Evolutionary conservation across 2,888 invertebrate genomes (phyloP), one percentile per base, ranked within the genome.

Genomic region (Dascillus cervinus): DNA sequence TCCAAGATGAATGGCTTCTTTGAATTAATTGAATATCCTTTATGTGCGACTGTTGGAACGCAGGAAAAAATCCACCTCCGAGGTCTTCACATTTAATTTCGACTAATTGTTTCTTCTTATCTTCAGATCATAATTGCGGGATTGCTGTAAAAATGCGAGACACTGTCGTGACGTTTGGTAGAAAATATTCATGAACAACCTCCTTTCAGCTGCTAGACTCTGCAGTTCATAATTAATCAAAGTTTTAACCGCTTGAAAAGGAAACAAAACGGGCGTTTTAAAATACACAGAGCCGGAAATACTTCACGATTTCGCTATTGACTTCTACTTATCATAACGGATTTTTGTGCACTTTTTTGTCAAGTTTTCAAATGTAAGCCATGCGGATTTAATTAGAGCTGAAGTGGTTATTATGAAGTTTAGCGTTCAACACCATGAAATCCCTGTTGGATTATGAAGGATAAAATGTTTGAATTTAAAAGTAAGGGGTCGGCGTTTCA

Each of bases 1-100:
- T 54, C 55, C 58, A 59, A 58, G 62, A 62, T 60, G 55, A 57
- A 62, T 62, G 46, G 50, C 34, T 45, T 41, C 39, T 33, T 29
- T 31, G 39, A 33, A 38, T 37, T 44, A 32, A 43, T 43, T 43
- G 32, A 43, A 41, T 43, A 27, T 37, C 15, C 15, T 39, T 34
- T 39, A n/a, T n/a, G n/a, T n/a, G n/a, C n/a, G n/a, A n/a, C n/a
- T n/a, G n/a, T n/a, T n/a, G n/a, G n/a, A n/a, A n/a, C n/a, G n/a
- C n/a, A n/a, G n/a, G n/a, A n/a, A n/a, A n/a, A n/a, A n/a, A n/a
- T n/a, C n/a, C n/a, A n/a, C n/a, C n/a, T n/a, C n/a, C n/a, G n/a
- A n/a, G n/a, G n/a, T n/a, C n/a, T n/a, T n/a, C n/a, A n/a, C n/a
- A n/a, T n/a, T n/a, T n/a, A n/a, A n/a, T n/a, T n/a, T n/a, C n/a